Evolutionary conservation across 2,888 invertebrate genomes (phyloP).

Genomic region (Amiota communis): DNA sequence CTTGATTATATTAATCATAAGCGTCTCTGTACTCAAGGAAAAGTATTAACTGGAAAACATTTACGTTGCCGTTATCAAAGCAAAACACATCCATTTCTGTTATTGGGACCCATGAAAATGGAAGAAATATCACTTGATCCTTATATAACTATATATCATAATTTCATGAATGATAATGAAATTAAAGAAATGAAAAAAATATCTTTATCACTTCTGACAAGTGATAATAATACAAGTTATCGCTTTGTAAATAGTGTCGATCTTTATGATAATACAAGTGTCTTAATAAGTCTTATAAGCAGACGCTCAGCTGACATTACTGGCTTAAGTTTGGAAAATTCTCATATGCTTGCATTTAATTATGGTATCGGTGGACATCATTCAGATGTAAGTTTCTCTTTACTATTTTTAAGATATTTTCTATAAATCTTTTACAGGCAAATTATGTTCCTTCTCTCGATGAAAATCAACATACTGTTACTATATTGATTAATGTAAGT

Average conservation of each 20-base stretch:
- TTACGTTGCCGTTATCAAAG: constrained; percentile 37
- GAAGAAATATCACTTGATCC: constrained; percentile 46
- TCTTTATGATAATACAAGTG: neutral
- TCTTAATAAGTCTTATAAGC: neutral
- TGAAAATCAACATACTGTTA: neutral
- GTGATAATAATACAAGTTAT: neutral
- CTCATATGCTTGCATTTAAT: constrained; percentile 18
- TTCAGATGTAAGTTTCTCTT: constrained; percentile 38
- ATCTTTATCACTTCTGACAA: constrained; percentile 2
- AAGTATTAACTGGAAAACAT: neutral
- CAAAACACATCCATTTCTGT: constrained; percentile 34
- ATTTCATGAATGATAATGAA: constrained; percentile 37
- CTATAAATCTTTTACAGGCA: constrained; percentile 29
- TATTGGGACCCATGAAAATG: constrained; percentile 43
- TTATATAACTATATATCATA: constrained; percentile 39
- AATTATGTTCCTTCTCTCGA: constrained; percentile 18
- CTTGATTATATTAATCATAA: constrained; percentile 16
- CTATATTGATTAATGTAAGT: neutral
- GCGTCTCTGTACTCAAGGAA: constrained; percentile 34
- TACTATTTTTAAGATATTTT: neutral
- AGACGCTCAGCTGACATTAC: no score
- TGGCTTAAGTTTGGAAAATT: no score
- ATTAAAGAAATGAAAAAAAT: constrained; percentile 24
- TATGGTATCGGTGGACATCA: constrained; percentile 43
- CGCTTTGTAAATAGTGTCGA: neutral